Percentiles rank a stretch among this genome's conserved stretches.
Evolutionary conservation across 2,797 vertebrate species (phyloP).

Genomic region (Cephalopachus bancanus): DNA sequence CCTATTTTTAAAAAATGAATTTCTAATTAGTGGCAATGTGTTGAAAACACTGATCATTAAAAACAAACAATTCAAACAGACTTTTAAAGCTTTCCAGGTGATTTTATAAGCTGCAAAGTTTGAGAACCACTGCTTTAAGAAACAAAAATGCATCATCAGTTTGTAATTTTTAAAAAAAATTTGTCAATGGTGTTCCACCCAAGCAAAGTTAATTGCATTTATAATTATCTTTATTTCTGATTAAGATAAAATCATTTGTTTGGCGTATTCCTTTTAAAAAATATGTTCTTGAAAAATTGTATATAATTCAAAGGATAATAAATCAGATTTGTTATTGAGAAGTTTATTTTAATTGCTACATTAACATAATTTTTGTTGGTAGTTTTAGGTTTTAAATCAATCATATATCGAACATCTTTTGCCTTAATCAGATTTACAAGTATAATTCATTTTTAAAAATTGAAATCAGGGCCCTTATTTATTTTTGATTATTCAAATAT

Average conservation of each 20-base stretch:
- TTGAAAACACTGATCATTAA: neutral
- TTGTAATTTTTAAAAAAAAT: neutral
- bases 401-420: neutral
- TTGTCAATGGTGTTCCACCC: neutral
- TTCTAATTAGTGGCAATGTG: neutral
- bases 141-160: neutral
- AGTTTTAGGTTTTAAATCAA: constrained; percentile 9
- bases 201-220: neutral
- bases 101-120: neutral
- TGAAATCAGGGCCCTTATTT: neutral
- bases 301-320: neutral
- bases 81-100: neutral
- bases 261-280: neutral
- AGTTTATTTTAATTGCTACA: neutral
- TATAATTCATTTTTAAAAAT: neutral
- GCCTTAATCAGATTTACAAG: neutral
- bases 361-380: neutral
- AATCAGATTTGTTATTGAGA: neutral
- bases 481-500: constrained; percentile 39
- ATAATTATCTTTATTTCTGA: constrained; percentile 4
- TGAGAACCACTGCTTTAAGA: neutral
- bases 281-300: neutral
- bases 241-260: neutral
- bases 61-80: neutral
- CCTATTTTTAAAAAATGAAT: neutral